phyloP scores from a whole-genome alignment of 2,113 vertebrate species.

The Mesitornis unicolor region DNA sequence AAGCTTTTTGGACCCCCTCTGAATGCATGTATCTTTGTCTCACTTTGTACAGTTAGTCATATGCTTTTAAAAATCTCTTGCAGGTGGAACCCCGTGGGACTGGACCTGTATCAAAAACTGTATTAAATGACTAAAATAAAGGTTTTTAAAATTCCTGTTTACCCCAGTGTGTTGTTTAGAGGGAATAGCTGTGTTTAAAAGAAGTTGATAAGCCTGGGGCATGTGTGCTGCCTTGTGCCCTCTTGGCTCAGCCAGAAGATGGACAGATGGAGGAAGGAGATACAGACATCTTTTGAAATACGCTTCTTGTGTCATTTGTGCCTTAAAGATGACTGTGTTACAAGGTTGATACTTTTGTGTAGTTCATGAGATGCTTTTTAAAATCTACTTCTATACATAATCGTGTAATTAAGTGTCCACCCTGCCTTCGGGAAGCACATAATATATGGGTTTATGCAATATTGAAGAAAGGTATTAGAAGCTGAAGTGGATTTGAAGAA shows the following conservation, averaged over 20 bases:
- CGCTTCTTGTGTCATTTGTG: not conserved
- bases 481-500: not conserved
- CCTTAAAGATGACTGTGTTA: not conserved
- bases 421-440: not conserved
- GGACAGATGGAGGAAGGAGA: not conserved
- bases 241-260: not conserved
- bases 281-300: not conserved
- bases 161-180: not conserved
- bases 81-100: constrained; percentile 52
- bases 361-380: not conserved
- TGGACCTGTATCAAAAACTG: not conserved
- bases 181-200: not conserved
- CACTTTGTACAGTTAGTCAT: not conserved
- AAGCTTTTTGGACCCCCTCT: not conserved
- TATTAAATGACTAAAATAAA: constrained; percentile 46
- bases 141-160: not conserved
- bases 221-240: not conserved
- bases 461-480: not conserved
- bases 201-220: not conserved
- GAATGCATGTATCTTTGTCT: not conserved
- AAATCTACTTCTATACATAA: not conserved
- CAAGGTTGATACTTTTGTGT: not conserved
- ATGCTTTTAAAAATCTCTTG: constrained; percentile 45
- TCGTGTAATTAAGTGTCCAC: not conserved
- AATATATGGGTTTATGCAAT: not conserved